These are phyloP conservation scores for Hemibagrus guttatus DNA, from an alignment of 2,797 vertebrate species.

Conservation along the genomic window DNA sequence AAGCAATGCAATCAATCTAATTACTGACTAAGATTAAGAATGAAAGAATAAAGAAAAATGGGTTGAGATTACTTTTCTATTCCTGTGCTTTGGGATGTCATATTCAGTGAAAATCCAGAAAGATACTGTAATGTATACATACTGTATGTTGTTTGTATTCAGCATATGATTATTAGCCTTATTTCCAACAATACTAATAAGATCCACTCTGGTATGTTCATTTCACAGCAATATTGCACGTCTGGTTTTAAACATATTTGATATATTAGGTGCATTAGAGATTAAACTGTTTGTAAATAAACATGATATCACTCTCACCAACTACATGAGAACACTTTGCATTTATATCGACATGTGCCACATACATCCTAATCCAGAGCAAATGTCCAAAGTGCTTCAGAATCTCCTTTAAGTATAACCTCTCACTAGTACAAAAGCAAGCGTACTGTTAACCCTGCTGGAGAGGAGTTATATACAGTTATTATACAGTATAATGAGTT, in stretches of 20 bases:
- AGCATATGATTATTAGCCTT: background rate
- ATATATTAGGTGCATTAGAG: background rate
- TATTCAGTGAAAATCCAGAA: background rate
- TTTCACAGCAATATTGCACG: background rate
- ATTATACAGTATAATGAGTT: background rate
- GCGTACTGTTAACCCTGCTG: background rate
- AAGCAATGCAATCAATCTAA: background rate
- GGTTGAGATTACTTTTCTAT: background rate
- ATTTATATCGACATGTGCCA: background rate
- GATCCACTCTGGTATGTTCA: background rate
- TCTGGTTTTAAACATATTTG: background rate
- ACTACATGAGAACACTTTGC: background rate
- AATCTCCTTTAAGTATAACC: background rate
- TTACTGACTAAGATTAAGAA: background rate
- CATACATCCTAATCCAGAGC: background rate
- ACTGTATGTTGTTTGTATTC: background rate
- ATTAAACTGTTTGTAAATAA: background rate
- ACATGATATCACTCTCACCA: background rate
- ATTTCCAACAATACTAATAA: background rate
- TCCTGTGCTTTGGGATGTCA: background rate
- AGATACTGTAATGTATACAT: background rate
- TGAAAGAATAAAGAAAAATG: background rate
- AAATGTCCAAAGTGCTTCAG: background rate
- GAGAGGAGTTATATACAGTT: too few relatives aligned
- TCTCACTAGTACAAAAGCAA: background rate